These are phyloP conservation scores for Sericinus montela DNA, from an alignment of 2,888 invertebrate genomes.

Conservation along the genomic window DNA sequence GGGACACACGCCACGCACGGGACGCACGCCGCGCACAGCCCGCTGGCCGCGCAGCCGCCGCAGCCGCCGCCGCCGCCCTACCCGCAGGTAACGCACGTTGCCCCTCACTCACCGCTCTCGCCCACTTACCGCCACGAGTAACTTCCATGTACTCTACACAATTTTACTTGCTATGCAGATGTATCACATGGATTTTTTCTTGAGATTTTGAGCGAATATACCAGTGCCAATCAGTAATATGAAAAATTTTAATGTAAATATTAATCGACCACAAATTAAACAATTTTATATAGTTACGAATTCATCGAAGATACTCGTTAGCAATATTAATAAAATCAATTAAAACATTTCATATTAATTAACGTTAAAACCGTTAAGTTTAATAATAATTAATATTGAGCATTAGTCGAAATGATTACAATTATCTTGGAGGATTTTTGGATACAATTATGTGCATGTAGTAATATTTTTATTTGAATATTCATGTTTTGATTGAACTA, in stretches of 20 bases:
- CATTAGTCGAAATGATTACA: constrained; percentile 30
- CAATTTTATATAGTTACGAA: too few species aligned
- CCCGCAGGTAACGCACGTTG: background rate
- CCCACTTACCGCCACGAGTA: background rate
- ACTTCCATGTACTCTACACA: background rate
- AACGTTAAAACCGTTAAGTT: too few species aligned
- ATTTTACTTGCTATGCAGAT: too few species aligned
- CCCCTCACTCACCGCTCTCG: background rate
- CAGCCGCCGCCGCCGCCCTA: background rate
- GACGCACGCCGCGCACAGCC: constrained; percentile 79
- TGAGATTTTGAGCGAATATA: too few species aligned
- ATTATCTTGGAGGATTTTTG: constrained; percentile 61
- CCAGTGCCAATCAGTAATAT: too few species aligned
- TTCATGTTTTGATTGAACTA: constrained; percentile 59
- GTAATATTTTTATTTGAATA: constrained; percentile 53
- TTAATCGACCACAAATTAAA: too few species aligned
- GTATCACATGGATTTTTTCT: too few species aligned
- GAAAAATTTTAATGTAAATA: too few species aligned
- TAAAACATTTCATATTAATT: background rate
- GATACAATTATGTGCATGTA: constrained; percentile 69
- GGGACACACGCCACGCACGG: constrained; percentile 72
- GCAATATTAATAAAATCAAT: background rate
- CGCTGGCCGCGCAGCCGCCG: constrained; percentile 51
- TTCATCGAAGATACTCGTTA: background rate
- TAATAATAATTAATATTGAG: background rate